Evolutionary conservation across 2,888 invertebrate genomes (phyloP).

Genomic region (Amphimallon solstitiale): DNA sequence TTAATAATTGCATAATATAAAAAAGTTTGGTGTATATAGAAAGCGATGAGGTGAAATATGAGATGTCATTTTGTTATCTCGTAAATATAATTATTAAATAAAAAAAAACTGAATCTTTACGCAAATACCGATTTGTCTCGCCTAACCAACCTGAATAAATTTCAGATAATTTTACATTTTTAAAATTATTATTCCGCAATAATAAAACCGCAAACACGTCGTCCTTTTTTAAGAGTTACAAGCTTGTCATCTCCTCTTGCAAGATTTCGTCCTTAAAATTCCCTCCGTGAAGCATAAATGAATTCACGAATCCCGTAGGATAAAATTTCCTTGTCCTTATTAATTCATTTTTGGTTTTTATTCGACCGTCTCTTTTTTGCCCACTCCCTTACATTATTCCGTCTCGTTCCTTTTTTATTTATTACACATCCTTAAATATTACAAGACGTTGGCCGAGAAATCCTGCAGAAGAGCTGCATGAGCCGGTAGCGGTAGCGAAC

Average conservation of each 20-base stretch:
- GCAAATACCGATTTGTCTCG: too few species aligned
- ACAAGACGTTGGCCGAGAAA: slow-evolving; percentile 6
- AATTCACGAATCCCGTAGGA: slow-evolving; percentile 17
- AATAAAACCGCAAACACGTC: neutral
- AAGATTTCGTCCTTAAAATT: slow-evolving; percentile 9
- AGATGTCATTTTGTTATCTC: too few species aligned
- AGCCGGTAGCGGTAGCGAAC: neutral
- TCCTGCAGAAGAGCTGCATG: neutral
- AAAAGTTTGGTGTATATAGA: too few species aligned
- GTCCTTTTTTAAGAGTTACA: slow-evolving; percentile 4
- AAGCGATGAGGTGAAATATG: too few species aligned
- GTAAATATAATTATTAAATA: too few species aligned
- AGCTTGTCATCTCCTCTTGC: slow-evolving; percentile 1
- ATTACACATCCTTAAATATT: slow-evolving; percentile 29
- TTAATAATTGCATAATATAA: too few species aligned
- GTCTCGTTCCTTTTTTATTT: slow-evolving; percentile 7
- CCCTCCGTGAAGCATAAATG: slow-evolving; percentile 11
- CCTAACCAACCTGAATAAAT: too few species aligned
- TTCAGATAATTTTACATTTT: too few species aligned
- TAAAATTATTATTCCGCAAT: neutral
- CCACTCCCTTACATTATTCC: neutral
- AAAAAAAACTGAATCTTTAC: too few species aligned
- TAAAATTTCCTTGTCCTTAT: slow-evolving; percentile 15
- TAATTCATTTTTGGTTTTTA: slow-evolving; percentile 31
- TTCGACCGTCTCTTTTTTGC: neutral